A percentile compares a stretch with the other conserved stretches of the same genome.
Evolutionary conservation across 2,113 vertebrate species (phyloP).

Genomic region (Clupea harengus): DNA sequence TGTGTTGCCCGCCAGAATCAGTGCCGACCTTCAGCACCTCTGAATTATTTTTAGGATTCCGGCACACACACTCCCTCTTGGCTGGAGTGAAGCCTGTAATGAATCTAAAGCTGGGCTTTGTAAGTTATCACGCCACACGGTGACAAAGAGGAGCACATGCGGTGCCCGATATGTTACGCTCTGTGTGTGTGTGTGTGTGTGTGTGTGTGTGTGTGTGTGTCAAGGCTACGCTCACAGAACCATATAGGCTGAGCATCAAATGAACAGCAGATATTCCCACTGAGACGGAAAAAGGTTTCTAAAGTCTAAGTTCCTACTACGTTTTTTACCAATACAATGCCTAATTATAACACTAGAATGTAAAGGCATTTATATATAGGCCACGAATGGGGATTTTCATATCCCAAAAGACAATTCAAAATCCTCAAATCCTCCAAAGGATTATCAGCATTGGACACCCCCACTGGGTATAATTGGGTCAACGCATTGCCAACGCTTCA

Average conservation of each 20-base stretch:
- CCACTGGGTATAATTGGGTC: constrained; percentile 29
- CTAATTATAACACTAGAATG: background rate
- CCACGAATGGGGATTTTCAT: background rate
- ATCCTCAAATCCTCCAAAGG: constrained; percentile 19
- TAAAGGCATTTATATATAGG: background rate
- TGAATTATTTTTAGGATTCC: constrained; percentile 48
- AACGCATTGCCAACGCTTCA: constrained; percentile 25
- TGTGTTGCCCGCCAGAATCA: constrained; percentile 45
- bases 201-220: background rate
- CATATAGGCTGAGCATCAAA: background rate
- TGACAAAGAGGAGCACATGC: background rate
- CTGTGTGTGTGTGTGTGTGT: background rate
- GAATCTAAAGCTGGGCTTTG: background rate
- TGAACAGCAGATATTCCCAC: background rate
- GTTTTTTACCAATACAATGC: background rate
- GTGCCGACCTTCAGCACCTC: constrained; percentile 44
- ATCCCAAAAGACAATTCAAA: background rate
- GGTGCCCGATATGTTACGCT: background rate
- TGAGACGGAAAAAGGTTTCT: background rate
- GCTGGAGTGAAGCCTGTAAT: background rate
- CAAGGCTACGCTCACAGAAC: background rate
- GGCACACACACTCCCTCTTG: background rate
- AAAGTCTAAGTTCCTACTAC: background rate
- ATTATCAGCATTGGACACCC: constrained; percentile 23
- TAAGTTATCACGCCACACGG: background rate